A percentile compares a stretch with the other conserved stretches of the same genome.
Conservation (phyloP, 2,797 vertebrate species). For the Chiloscyllium punctatum region DNA sequence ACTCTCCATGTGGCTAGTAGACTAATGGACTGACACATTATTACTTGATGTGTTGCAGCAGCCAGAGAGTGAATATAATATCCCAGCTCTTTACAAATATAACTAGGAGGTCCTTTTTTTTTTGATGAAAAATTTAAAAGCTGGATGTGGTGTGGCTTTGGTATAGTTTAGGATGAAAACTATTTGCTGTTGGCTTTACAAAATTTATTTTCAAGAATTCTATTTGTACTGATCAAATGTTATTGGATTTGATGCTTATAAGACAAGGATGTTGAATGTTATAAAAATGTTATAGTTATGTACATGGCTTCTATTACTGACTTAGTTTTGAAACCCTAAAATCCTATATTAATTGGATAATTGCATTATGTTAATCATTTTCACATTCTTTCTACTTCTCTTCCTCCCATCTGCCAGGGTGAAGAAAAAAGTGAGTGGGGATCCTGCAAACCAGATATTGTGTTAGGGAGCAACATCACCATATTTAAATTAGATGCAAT, state of each 20-base stretch:
- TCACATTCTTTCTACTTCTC: background rate
- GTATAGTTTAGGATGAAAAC: background rate
- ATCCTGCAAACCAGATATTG: background rate
- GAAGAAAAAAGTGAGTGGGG: background rate
- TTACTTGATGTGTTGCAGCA: no score
- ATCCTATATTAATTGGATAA: background rate
- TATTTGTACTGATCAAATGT: background rate
- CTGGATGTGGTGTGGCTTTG: background rate
- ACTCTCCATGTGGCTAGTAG: no score
- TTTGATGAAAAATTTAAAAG: background rate
- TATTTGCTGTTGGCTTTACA: background rate
- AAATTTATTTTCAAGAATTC: background rate
- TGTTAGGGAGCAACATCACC: background rate
- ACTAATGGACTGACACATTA: background rate
- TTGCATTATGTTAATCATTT: background rate
- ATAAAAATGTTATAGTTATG: background rate
- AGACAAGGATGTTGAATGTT: background rate
- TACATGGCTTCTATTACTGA: background rate
- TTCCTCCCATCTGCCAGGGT: background rate
- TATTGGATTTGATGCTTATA: background rate
- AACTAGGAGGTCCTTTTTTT: background rate
- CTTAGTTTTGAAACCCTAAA: background rate
- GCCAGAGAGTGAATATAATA: background rate
- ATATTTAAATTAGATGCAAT: background rate
- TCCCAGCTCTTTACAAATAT: background rate